Evolutionary conservation across 1,140 invertebrate species (phyloP).

Genomic region (Rhagoletis zephyria): DNA sequence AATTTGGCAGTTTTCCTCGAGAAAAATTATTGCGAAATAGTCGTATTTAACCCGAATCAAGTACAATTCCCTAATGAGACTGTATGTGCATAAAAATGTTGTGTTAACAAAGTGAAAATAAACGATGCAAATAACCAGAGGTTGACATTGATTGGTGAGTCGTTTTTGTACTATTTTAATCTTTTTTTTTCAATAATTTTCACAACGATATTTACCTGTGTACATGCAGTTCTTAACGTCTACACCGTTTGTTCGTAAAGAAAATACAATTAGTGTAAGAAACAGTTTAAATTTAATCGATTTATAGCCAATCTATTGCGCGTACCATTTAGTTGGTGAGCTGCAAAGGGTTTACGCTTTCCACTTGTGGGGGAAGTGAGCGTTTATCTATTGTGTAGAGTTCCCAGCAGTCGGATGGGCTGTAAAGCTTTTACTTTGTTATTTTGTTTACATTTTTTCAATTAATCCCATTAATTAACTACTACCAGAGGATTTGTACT

Average conservation of each 20-base stretch:
- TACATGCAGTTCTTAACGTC: constrained; percentile 10
- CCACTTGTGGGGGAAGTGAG: background rate
- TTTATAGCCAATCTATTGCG: constrained; percentile 15
- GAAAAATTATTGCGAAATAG: background rate
- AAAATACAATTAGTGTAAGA: background rate
- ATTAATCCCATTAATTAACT: constrained; percentile 16
- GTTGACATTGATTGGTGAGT: constrained; percentile 40
- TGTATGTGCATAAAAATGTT: too few species aligned
- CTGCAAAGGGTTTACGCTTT: background rate
- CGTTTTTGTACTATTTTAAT: background rate
- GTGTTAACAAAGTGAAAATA: constrained; percentile 8
- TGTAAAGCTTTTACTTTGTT: constrained; percentile 10
- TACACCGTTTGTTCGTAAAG: constrained; percentile 22
- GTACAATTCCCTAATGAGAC: background rate
- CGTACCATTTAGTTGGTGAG: background rate
- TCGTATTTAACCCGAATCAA: background rate
- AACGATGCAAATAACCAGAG: background rate
- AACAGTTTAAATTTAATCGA: constrained; percentile 17
- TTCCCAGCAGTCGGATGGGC: background rate
- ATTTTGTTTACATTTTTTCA: constrained; percentile 13
- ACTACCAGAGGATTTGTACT: background rate
- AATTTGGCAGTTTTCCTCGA: background rate
- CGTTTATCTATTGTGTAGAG: background rate
- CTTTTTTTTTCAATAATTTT: background rate
- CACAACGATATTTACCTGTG: background rate